Base-by-base conservation (phyloP, 2,797 vertebrate genomes). In the Sparus aurata region DNA sequence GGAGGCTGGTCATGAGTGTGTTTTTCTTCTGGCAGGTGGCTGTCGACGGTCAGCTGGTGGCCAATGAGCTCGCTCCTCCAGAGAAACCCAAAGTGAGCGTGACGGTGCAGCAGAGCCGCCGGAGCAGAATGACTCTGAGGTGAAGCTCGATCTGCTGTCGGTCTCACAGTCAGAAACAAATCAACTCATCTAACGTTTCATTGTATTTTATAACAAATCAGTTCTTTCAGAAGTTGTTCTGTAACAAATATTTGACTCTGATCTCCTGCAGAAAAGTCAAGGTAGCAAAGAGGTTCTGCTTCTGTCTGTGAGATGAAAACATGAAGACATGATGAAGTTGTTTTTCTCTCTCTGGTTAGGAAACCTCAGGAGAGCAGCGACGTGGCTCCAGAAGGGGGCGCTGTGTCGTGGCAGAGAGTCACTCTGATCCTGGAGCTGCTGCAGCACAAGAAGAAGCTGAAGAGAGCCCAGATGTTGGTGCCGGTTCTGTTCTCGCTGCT, bases 361-460 rank as follows among this genome's bases (percentile, higher is more conserved):
- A 98, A 96, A 79, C 85, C 86, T 9, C 94, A 94, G 62, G 93
- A 90, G 3, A 53, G 91, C 55, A 47, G 78, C 1, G 92, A 87
- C 0, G 60, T 54, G 1, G 50, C 69, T 34, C 85, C 91, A 45
- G 95, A 94, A 67, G 90, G 86, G 13, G 85, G 82, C 54, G 91
- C 77, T 4, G 91, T 96, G 63, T 90, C 92, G 49, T 99, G 98
- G 98, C 94, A 92, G 69, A 95, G 97, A 58, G 96, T 96, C 68
- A 97, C 97, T 0, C 94, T 98, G 70, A 96, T 99, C 89, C 93
- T 99, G 87, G 98, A 99, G 90, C 91, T 99, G 63, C 93, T 99
- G 74, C 98, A 99, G 83, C 96, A 98, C 90, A 99, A 99, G 93
- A 99, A 99, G 94, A 99, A 99, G 82, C 94, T 99, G 46, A 96